phyloP scores from a whole-genome alignment of 2,888 invertebrate genomes.

The Scaptomyza parva region DNA sequence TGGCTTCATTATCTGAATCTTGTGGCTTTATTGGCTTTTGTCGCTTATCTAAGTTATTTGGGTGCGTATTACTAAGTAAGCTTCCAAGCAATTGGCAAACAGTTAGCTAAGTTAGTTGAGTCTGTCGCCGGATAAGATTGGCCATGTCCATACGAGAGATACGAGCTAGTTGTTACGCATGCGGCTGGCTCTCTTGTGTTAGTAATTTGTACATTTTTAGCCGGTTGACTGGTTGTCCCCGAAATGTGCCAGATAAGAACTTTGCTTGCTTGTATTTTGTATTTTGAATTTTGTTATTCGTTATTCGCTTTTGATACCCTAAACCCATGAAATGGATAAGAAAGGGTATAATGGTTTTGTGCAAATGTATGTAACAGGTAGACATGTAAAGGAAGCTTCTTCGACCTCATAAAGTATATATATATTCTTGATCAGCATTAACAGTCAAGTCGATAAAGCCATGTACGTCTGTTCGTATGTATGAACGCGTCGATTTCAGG shows the following conservation, averaged over 20 bases:
- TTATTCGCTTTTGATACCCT: no score
- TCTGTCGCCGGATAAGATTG: conserved; percentile 59
- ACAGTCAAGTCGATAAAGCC: no score
- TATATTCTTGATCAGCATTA: no score
- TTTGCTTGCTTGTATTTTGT: neutral
- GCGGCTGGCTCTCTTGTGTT: conserved; percentile 16
- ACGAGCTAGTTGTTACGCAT: neutral
- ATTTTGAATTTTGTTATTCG: neutral
- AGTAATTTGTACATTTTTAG: conserved; percentile 64
- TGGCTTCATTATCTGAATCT: neutral
- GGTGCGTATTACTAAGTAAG: conserved; percentile 39
- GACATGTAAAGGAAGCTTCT: no score
- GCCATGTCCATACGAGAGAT: neutral
- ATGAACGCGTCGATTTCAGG: no score
- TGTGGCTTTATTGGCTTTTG: no score
- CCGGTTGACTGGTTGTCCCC: conserved; percentile 39
- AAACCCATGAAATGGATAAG: no score
- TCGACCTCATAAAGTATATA: no score
- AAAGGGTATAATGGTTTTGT: no score
- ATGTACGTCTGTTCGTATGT: no score
- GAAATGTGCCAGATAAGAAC: conserved; percentile 28
- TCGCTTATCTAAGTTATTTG: conserved; percentile 25
- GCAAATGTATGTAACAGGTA: no score
- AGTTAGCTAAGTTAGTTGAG: neutral
- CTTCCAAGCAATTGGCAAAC: conserved; percentile 23